Evolutionary conservation across 2,888 invertebrate species (phyloP), one percentile per base, ranked within the genome.

Genomic region (Drosophila meridiana): DNA sequence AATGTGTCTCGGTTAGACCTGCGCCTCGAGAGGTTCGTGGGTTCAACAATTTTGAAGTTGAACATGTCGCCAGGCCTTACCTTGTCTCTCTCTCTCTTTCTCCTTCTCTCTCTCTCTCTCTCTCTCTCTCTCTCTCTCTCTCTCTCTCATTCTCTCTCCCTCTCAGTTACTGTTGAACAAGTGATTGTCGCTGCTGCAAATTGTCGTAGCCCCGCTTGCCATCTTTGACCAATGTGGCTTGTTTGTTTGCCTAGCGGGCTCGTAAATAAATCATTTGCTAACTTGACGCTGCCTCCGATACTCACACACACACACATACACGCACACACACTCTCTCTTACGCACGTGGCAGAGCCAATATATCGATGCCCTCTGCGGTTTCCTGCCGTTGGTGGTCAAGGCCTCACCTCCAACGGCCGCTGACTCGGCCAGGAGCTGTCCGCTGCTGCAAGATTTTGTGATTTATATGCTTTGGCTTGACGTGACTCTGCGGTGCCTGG

Each of bases 201-300:
- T 80, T 80, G 80, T 80, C 74, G 55, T 69, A 66, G 42, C 73
- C 73, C 61, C 28, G 47, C n/a, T 48, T 14, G 50, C 62, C 56
- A 67, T 61, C 73, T 60, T 36, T 76, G 72, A 69, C 74, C 81
- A 55, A 47, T 56, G 79, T 75, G 82, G 72, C 74, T 83, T 87
- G 85, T 83, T 86, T 86, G 85, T 83, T 86, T 86, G 85, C 85
- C 85, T 80, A 70, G 67, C 78, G 87, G 87, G 79, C 73, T 87
- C 83, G 87, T 87, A 87, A 87, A 87, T 87, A 87, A 87, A 87
- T 87, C 87, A 87, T 87, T 87, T 87, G 87, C 87, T 87, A 87
- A 86, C 88, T 87, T 87, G 89, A 86, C 86, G 88, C 82, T 78
- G 78, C 69, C 67, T 66, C 69, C 73, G 73, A 70, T 42, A 67